phyloP scores from a whole-genome alignment of 2,888 invertebrate genomes.

The Dysmachus trigonus region DNA sequence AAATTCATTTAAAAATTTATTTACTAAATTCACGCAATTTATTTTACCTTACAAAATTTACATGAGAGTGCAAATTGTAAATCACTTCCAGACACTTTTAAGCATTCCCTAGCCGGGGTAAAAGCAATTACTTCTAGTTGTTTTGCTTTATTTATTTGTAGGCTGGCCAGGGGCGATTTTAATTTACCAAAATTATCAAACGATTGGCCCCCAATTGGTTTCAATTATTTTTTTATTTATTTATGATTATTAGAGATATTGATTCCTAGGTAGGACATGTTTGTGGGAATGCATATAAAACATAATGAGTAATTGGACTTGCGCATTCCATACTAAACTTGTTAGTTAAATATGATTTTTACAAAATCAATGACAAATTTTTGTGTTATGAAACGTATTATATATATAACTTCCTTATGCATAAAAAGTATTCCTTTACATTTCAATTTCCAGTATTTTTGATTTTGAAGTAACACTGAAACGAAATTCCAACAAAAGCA shows the following conservation, averaged over 20 bases:
- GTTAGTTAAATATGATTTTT: too few relatives aligned
- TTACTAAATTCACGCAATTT: not conserved
- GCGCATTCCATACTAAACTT: too few relatives aligned
- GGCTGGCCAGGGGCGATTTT: not conserved
- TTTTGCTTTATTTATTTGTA: not conserved
- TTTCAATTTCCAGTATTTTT: too few relatives aligned
- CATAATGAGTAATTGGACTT: too few relatives aligned
- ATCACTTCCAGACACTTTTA: not conserved
- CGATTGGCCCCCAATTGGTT: not conserved
- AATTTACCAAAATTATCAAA: not conserved
- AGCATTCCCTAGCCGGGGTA: not conserved
- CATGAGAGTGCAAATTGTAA: not conserved
- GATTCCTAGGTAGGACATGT: too few relatives aligned
- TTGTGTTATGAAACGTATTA: too few relatives aligned
- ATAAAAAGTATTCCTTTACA: too few relatives aligned
- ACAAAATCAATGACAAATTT: too few relatives aligned
- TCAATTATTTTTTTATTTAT: not conserved
- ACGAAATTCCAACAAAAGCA: too few relatives aligned
- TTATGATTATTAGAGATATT: too few relatives aligned
- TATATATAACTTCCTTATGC: too few relatives aligned
- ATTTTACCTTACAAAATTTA: not conserved
- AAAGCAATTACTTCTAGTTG: not conserved
- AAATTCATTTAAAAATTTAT: not conserved
- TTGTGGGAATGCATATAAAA: not conserved
- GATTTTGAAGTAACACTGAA: too few relatives aligned